Base-by-base conservation (phyloP, 2,888 invertebrate genomes). In the Suillia variegata region DNA sequence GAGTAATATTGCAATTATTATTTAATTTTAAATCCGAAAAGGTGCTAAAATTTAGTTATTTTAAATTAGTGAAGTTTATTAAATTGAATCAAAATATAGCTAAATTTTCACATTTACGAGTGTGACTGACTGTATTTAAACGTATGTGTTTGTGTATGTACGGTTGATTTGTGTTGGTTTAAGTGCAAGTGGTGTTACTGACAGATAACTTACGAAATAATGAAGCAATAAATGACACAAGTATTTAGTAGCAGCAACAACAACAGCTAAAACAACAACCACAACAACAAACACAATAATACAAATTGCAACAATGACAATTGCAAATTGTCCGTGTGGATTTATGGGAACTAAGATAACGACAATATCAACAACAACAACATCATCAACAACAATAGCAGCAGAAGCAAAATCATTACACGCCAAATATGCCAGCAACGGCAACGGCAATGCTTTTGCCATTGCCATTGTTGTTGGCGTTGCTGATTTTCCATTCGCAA, bases 151-250 rank as follows among this genome's bases (percentile, higher is more conserved):
- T 21, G 12, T 13, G 21, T 49, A 10, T 42, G 22, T 38, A 6
- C 18, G 38, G 10, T 13, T 54, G 18, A 17, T 21, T 13, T 17
- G 24, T 45, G 47, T 47, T 17, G 6, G 55, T 13, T 20, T 13
- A 21, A 12, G 48, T 45, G 21, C 33, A 17, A 10, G 22, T 13
- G 31, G 53, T 48, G n/a, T 42, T 4, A 26, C 53, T 21, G 38
- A n/a, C 54, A 38, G 38, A 38, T 59, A 49, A 54, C 49, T 56
- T 56, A 52, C 48, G 47, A 18, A 59, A 59, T 59, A 59, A 56
- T 56, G 42, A 52, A 59, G 56, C 45, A 33, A 59, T 59, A 59
- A 52, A 59, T 59, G 56, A 59, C 52, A 52, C 22, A 24, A 31
- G 45, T 51, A 45, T 48, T 59, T 59, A 59, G 38, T 21, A 49